phyloP scores from a whole-genome alignment of 2,797 vertebrate species.

The Sebastes vulpes region DNA sequence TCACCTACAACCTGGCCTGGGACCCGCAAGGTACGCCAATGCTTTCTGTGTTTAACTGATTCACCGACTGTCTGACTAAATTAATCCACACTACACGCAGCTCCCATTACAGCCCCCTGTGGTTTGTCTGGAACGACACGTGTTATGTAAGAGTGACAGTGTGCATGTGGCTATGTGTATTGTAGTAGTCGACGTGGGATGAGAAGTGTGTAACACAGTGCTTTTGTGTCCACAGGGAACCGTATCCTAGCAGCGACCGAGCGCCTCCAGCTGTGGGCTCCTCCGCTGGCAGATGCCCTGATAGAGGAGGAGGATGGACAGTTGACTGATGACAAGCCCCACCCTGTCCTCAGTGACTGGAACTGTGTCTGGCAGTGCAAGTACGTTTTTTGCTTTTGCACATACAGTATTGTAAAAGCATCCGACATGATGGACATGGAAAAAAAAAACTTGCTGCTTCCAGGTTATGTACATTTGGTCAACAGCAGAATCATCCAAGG shows the following conservation, averaged over 20 bases:
- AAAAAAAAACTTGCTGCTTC: not conserved
- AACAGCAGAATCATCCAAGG: not conserved
- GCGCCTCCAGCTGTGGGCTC: conserved; percentile 95
- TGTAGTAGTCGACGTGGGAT: conserved; percentile 26
- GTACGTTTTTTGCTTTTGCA: conserved; percentile 75
- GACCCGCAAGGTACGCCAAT: conserved; percentile 95
- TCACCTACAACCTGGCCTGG: conserved; percentile 98
- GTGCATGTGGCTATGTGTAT: conserved; percentile 36
- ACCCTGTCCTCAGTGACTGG: conserved; percentile 94
- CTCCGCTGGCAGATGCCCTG: conserved; percentile 89
- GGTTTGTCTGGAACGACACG: conserved; percentile 31
- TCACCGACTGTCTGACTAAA: conserved; percentile 25
- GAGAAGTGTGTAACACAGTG: conserved; percentile 58
- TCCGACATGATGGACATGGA: not conserved
- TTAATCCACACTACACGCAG: conserved; percentile 13
- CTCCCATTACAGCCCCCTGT: conserved; percentile 12
- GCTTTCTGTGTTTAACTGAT: conserved; percentile 45
- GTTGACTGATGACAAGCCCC: conserved; percentile 88
- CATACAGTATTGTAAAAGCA: conserved; percentile 1
- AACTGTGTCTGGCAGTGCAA: conserved; percentile 99
- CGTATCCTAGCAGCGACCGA: conserved; percentile 96
- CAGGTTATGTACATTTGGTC: not conserved
- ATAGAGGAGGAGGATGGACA: conserved; percentile 91
- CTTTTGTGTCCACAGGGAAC: conserved; percentile 85
- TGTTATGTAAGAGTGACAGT: conserved; percentile 50